Base-by-base conservation (phyloP, 2,888 invertebrate species). In the Axea sp. region DNA sequence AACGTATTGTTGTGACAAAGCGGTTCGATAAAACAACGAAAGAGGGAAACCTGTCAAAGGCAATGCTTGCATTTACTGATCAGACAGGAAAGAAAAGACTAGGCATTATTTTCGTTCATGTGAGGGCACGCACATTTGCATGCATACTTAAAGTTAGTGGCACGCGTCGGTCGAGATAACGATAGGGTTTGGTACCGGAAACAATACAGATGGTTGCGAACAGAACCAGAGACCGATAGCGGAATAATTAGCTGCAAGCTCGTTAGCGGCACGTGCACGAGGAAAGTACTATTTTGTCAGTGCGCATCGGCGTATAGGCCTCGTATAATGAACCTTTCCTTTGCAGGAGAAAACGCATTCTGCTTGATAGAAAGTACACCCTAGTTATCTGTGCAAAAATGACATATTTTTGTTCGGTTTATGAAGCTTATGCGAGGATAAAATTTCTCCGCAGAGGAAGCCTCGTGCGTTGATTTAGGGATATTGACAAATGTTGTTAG, bases 221-320 rank as follows among this genome's bases (percentile, higher is more conserved):
- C 62, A 31, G 33, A 31, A 60, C 41, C 17, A 33, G 30, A 26
- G 45, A 51, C 49, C 51, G 53, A 55, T 60, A 39, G 45, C 51
- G 49, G 62, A 59, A 73, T 67, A 60, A 60, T 60, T 65, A 72
- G 72, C 31, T 45, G 51, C 64, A 65, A 72, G 64, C 47, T 59
- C 49, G 49, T 65, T 72, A 64, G 49, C 28, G 19, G 17, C 49
- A 64, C 57, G 51, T 71, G 71, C 47, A 7, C 17, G 15, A 53
- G 60, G 45, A 45, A 43, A 60, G 43, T 39, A 30, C 31, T 43
- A 51, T 49, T 55, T 62, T 71, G 43, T 45, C 33, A 12, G 28
- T 49, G 51, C 43, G 41, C 64, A 72, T 51, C 45, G 41, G 35
- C 35, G 47, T 55, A 53, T 53, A 45, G 53, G 37, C 49, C 15